Evolutionary conservation across 2,113 vertebrate genomes (phyloP), one percentile per base, ranked within the genome.

Genomic region (Ursus arctos): DNA sequence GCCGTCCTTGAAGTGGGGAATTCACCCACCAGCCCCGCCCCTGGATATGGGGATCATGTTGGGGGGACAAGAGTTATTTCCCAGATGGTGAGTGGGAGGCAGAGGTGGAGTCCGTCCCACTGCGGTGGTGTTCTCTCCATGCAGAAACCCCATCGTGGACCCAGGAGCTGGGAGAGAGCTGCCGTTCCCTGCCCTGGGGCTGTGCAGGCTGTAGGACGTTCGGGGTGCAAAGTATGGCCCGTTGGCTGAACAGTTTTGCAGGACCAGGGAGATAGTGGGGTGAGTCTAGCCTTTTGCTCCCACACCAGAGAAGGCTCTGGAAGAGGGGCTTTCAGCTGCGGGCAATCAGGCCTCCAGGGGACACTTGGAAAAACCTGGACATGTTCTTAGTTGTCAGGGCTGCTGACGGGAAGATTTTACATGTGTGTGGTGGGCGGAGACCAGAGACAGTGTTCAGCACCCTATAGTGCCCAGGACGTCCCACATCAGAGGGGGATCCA

Each of bases 81-180:
- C 47, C 51, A 24, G 49, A 22, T 6, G 67, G 33, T 4, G 12
- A 19, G 6, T 0, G 2, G 65, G 47, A 69, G 4, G 51, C 49
- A 31, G 71, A 85, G 7, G 19, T 49, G 19, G 15, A 14, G 26
- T 11, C 33, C 24, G 18, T 7, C 15, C 4, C 7, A 0, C 6
- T 22, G 40, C 0, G 18, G 14, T 36, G 0, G 0, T 2, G 4
- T 16, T 81, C 36, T 63, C 47, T 22, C 11, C 0, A 1, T 14
- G 47, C 43, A 5, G 16, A 36, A 55, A 11, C 55, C 31, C 24
- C 0, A 7, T 4, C 19, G 14, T 12, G 16, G 71, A 31, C 24
- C 28, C 43, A 19, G 28, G 36, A 19, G 69, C 2, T 1, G 1
- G 11, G 47, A n/a, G 6, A 40, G 16, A 47, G 4, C 33, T 1